Evolutionary conservation across 2,888 invertebrate genomes (phyloP).

Genomic region (Blastobasis lacticolella): DNA sequence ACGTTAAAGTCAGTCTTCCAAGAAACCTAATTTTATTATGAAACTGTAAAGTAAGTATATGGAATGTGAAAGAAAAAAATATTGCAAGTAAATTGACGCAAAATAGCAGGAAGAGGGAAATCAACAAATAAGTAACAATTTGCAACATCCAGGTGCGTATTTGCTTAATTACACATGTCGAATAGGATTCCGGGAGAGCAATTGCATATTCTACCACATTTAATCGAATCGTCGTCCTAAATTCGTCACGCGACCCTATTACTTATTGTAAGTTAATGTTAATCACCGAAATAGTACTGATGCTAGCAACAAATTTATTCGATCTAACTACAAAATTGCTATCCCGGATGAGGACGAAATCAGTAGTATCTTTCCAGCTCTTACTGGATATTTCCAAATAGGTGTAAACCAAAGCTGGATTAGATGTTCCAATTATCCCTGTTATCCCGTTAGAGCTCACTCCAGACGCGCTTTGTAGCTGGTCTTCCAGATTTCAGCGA

Average conservation of each 20-base stretch:
- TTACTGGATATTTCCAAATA: constrained; percentile 22
- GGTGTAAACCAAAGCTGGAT: constrained; percentile 24
- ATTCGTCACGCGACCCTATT: constrained; percentile 46
- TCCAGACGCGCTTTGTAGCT: constrained; percentile 93
- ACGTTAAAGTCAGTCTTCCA: constrained; percentile 63
- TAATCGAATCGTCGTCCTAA: constrained; percentile 34
- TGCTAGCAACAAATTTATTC: constrained; percentile 50
- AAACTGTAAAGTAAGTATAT: constrained; percentile 45
- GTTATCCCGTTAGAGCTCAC: constrained; percentile 62
- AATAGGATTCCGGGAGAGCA: constrained; percentile 43
- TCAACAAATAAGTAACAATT: constrained; percentile 35
- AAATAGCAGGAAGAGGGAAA: constrained; percentile 30
- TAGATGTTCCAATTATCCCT: constrained; percentile 25
- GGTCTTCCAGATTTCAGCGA: constrained; percentile 97
- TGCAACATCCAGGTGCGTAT: constrained; percentile 26
- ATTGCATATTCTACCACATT: constrained; percentile 25
- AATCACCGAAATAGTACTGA: constrained; percentile 9
- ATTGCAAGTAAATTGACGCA: constrained; percentile 11
- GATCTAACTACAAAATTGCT: constrained; percentile 60
- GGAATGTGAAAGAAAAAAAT: constrained; percentile 56
- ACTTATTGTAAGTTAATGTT: constrained; percentile 48
- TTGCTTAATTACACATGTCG: constrained; percentile 22
- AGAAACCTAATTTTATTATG: constrained; percentile 53
- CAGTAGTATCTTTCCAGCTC: constrained; percentile 32
- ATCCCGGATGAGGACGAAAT: constrained; percentile 66